These are phyloP conservation scores for Drosophila borealis DNA, from an alignment of 2,888 invertebrate genomes.

Conservation along the genomic window DNA sequence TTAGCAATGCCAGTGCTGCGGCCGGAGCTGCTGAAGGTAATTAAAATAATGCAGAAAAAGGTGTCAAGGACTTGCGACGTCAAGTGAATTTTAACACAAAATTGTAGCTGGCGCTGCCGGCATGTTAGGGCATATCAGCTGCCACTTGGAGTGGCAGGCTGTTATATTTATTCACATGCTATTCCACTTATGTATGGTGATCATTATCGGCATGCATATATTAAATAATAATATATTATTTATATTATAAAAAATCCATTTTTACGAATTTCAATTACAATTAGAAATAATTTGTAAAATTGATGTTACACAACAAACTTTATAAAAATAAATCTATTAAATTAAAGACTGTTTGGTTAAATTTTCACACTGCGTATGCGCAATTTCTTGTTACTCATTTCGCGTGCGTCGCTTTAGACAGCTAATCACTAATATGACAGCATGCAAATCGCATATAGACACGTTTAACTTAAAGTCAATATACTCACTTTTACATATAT, in stretches of 20 bases:
- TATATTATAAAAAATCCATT: no score
- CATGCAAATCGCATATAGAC: background rate
- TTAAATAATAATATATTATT: no score
- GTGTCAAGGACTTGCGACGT: slow-evolving; percentile 72
- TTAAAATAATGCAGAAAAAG: slow-evolving; percentile 73
- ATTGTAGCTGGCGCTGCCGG: slow-evolving; percentile 13
- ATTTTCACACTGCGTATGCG: slow-evolving; percentile 27
- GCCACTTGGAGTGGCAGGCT: slow-evolving; percentile 25
- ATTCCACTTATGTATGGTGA: background rate
- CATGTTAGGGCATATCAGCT: slow-evolving; percentile 14
- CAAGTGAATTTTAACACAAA: slow-evolving; percentile 62
- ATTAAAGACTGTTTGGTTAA: no score
- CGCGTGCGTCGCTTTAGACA: no score
- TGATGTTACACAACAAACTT: no score
- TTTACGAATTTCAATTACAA: no score
- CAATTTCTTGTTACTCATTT: background rate
- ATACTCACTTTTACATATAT: slow-evolving; percentile 12
- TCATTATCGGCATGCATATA: background rate
- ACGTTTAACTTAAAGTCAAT: slow-evolving; percentile 4
- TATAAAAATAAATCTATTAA: no score
- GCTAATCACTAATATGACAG: no score
- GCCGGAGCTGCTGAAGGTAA: slow-evolving; percentile 54
- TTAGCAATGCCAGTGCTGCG: slow-evolving; percentile 8
- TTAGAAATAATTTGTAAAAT: no score
- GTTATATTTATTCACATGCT: background rate